Percentiles rank a stretch among this genome's conserved stretches.
These are phyloP conservation scores for Drosophila lacteicornis DNA, from an alignment of 1,140 invertebrate species.

Conservation along the genomic window DNA sequence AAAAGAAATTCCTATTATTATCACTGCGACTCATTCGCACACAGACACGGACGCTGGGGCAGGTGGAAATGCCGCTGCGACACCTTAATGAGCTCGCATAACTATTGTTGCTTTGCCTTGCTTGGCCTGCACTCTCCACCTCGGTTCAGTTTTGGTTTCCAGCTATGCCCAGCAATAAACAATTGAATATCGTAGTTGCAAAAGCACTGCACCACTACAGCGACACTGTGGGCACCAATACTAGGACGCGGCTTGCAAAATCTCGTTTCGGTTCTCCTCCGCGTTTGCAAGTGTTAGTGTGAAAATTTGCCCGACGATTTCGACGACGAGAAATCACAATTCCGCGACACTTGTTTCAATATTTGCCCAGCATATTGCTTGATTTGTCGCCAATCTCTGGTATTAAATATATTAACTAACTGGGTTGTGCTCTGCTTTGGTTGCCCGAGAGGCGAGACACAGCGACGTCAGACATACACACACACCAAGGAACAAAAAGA, in stretches of 20 bases:
- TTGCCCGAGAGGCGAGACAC: constrained; percentile 40
- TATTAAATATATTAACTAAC: constrained; percentile 41
- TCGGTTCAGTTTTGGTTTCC: constrained; percentile 9
- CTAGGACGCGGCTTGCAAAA: constrained; percentile 60
- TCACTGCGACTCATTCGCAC: constrained; percentile 19
- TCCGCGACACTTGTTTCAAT: constrained; percentile 67
- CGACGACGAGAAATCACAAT: constrained; percentile 48
- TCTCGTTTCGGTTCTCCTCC: constrained; percentile 59
- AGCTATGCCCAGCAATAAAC: constrained; percentile 51
- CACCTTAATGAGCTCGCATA: constrained; percentile 35
- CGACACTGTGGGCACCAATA: constrained; percentile 32
- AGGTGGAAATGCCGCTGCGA: constrained; percentile 52
- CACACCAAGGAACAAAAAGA: constrained; percentile 47
- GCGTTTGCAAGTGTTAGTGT: constrained; percentile 25
- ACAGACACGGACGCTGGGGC: constrained; percentile 19
- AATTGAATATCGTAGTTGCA: constrained; percentile 50
- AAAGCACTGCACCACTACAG: constrained; percentile 44
- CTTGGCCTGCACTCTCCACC: constrained; percentile 8
- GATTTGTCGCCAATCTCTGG: constrained; percentile 35
- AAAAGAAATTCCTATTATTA: constrained; percentile 64
- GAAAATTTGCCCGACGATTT: constrained; percentile 42
- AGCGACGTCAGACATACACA: constrained; percentile 50
- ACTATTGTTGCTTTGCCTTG: constrained; percentile 29
- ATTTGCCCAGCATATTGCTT: constrained; percentile 30
- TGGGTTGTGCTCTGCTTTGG: constrained; percentile 1